These are phyloP conservation scores for Xylota segnis DNA, from an alignment of 2,888 invertebrate species.

Conservation along the genomic window DNA sequence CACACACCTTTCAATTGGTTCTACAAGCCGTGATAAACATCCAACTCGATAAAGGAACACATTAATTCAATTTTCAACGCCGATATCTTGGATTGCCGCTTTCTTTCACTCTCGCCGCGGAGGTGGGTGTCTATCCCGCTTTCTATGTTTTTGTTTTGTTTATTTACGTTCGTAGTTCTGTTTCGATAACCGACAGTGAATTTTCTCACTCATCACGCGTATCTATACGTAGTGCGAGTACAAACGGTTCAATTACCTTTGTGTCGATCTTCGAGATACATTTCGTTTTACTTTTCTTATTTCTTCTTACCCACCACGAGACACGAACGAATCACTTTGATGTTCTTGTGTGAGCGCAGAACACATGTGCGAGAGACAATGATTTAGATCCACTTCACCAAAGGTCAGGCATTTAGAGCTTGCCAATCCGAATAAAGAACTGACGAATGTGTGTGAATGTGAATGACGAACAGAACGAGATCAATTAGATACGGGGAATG, in stretches of 20 bases:
- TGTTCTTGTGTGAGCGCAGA: not conserved
- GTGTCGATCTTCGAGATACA: constrained; percentile 54
- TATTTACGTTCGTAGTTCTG: constrained; percentile 57
- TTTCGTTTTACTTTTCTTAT: constrained; percentile 35
- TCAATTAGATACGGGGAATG: constrained; percentile 30
- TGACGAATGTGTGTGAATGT: not conserved
- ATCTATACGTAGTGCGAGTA: constrained; percentile 39
- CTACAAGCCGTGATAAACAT: constrained; percentile 69
- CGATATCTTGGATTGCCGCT: constrained; percentile 19
- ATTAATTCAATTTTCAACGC: constrained; percentile 70
- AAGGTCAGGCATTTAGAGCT: constrained; percentile 27
- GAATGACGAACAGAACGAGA: constrained; percentile 14
- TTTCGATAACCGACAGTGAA: constrained; percentile 66
- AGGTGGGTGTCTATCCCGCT: not conserved
- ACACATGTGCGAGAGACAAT: constrained; percentile 28
- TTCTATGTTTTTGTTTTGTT: constrained; percentile 45
- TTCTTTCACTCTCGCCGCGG: constrained; percentile 1
- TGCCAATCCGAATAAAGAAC: constrained; percentile 19
- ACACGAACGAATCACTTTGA: constrained; percentile 20
- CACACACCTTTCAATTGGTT: constrained; percentile 64
- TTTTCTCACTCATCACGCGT: constrained; percentile 70
- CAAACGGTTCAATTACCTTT: constrained; percentile 74
- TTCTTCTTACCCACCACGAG: constrained; percentile 35
- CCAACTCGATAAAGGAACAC: constrained; percentile 68
- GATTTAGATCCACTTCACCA: constrained; percentile 32